Evolutionary conservation across 1,140 invertebrate genomes (phyloP).

Genomic region (Heterodera carotae): DNA sequence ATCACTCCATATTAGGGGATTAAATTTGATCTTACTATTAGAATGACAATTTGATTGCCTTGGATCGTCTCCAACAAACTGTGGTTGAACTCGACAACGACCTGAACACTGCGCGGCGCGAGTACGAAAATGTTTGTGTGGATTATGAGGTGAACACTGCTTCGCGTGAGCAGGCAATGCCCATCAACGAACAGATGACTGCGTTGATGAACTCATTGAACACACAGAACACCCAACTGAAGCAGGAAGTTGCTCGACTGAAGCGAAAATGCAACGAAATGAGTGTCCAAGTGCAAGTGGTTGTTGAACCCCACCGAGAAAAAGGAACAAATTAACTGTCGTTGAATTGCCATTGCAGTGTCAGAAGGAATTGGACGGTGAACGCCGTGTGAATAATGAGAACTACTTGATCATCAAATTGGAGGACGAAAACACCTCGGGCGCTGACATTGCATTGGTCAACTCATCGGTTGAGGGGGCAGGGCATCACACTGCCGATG

Average conservation of each 20-base stretch:
- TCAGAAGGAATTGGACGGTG: constrained; percentile 45
- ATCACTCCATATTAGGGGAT: too few species aligned
- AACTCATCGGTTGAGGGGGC: not conserved
- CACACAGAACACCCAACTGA: constrained; percentile 42
- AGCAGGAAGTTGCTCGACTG: constrained; percentile 38
- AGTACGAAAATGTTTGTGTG: constrained; percentile 49
- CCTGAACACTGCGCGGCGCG: constrained; percentile 43
- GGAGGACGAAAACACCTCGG: constrained; percentile 27
- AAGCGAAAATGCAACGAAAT: constrained; percentile 39
- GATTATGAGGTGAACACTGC: constrained; percentile 48
- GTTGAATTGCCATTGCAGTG: constrained; percentile 29
- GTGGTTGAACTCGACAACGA: constrained; percentile 38
- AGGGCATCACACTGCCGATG: not conserved
- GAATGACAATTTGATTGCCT: constrained; percentile 37
- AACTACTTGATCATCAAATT: constrained; percentile 48
- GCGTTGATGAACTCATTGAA: constrained; percentile 44
- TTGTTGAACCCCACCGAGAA: too few species aligned
- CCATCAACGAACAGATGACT: constrained; percentile 38
- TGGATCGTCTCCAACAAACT: constrained; percentile 49
- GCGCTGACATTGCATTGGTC: not conserved
- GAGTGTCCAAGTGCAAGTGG: constrained; percentile 9
- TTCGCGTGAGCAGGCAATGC: constrained; percentile 38
- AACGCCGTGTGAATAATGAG: constrained; percentile 45
- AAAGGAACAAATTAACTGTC: constrained; percentile 24
- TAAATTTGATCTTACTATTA: too few species aligned